Conservation (phyloP, 2,797 vertebrate genomes). For the Sebastes diploproa region DNA sequence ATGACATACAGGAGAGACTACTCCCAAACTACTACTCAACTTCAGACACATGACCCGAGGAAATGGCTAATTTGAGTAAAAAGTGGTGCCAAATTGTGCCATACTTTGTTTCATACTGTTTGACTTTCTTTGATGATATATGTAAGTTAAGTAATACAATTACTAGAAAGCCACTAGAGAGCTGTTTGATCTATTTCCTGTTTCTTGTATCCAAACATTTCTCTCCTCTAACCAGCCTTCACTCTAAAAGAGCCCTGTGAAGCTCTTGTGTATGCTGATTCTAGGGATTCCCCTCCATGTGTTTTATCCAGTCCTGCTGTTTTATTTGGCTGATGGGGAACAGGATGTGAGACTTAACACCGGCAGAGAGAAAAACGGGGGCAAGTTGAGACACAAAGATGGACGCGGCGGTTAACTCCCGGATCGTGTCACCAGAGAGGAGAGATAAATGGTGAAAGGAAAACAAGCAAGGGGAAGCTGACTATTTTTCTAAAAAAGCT, state of each 20-base stretch:
- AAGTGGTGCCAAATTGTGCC: background rate
- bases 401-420: conserved; percentile 62
- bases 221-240: conserved; percentile 11
- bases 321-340: conserved; percentile 67
- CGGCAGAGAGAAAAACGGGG: conserved; percentile 48
- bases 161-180: background rate
- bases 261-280: conserved; percentile 25
- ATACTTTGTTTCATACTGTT: background rate
- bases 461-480: conserved; percentile 73
- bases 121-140: conserved; percentile 13
- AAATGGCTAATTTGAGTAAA: conserved; percentile 19
- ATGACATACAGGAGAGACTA: conserved; percentile 22
- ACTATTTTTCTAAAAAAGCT: conserved; percentile 77
- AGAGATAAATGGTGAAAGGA: conserved; percentile 71
- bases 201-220: conserved; percentile 21
- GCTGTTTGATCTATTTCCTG: conserved; percentile 10
- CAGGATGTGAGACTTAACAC: conserved; percentile 75
- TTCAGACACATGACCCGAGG: conserved; percentile 37
- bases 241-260: background rate
- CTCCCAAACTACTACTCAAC: conserved; percentile 22
- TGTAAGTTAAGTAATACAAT: background rate
- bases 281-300: conserved; percentile 65
- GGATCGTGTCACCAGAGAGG: conserved; percentile 59
- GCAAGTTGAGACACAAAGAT: conserved; percentile 68
- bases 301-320: conserved; percentile 49